These are phyloP conservation scores for Haemorhous mexicanus DNA, from an alignment of 2,113 vertebrate species.

Conservation along the genomic window DNA sequence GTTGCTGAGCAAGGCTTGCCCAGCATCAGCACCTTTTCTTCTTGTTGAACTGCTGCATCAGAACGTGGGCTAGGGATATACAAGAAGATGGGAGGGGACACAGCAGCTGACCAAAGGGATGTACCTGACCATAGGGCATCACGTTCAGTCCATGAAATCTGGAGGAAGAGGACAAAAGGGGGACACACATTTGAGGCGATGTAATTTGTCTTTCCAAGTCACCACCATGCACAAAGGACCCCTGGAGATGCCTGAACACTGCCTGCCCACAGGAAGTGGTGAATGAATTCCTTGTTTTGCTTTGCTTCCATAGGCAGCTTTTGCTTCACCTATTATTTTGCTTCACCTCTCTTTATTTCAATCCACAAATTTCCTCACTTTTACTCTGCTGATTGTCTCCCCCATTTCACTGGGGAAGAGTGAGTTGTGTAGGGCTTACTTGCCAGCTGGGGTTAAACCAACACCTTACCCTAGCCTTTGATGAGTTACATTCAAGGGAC, in stretches of 20 bases:
- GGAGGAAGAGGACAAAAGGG: background rate
- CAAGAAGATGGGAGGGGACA: background rate
- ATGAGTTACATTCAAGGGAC: background rate
- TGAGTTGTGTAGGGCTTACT: background rate
- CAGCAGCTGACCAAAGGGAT: background rate
- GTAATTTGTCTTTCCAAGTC: background rate
- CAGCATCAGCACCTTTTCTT: background rate
- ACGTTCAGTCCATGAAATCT: background rate
- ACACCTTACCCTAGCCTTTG: background rate
- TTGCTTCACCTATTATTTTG: background rate
- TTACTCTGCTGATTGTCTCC: background rate
- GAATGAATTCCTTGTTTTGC: background rate
- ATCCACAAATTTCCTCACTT: background rate
- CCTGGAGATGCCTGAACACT: background rate
- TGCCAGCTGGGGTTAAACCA: background rate
- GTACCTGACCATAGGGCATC: background rate
- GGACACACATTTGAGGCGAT: background rate
- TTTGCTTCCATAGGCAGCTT: background rate
- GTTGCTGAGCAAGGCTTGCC: background rate
- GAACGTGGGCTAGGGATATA: fast-evolving
- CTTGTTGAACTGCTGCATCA: background rate
- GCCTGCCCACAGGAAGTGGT: background rate
- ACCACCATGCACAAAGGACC: background rate
- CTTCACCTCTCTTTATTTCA: background rate
- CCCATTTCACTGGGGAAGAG: background rate